Base-by-base conservation (phyloP, 2,113 vertebrate species). In the Rutilus rutilus region DNA sequence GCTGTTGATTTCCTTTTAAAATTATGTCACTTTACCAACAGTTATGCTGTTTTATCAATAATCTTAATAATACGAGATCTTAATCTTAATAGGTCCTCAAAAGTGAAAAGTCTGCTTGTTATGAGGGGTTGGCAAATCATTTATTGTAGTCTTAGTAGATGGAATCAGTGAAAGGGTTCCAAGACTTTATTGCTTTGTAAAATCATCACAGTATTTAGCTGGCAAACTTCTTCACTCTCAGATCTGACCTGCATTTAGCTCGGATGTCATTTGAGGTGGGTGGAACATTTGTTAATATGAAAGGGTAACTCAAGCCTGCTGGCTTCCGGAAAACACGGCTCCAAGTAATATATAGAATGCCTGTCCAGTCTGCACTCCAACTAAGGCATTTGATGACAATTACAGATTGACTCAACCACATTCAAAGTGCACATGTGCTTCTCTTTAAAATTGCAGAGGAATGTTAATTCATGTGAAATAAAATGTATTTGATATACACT, bases 241-340 rank as follows among this genome's bases (percentile, higher is more conserved):
- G 52, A 80, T 19, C 11, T 12, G 4, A 47, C 30, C 77, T 33
- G 59, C 25, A 69, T 67, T 83, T 67, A 69, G 71, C 25, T 47
- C 2, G 2, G 23, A 60, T 47, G 30, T 57, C 69, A 75, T 75
- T 47, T 25, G 33, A 82, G 11, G 27, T 54, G 15, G 36, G n/a
- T 78, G 62, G 64, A 59, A 82, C 47, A 25, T 27, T 52, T 0
- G 19, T 83, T 75, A 62, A 17, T 62, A 71, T 59, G 60, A 77
- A n/a, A 86, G 54, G 6, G 79, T 83, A 89, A 88, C 86, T 54
- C 30, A 75, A 89, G 27, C 85, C 50, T 12, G 4, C 6, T 59
- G 60, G 78, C 52, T 77, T 82, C 87, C 76, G 67, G 82, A 85
- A 87, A 82, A 60, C 65, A 76, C 36, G 3, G 25, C 69, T 39